A percentile compares a stretch with the other conserved stretches of the same genome.
Conservation (phyloP, 2,113 vertebrate species). For the Pangasianodon hypophthalmus region DNA sequence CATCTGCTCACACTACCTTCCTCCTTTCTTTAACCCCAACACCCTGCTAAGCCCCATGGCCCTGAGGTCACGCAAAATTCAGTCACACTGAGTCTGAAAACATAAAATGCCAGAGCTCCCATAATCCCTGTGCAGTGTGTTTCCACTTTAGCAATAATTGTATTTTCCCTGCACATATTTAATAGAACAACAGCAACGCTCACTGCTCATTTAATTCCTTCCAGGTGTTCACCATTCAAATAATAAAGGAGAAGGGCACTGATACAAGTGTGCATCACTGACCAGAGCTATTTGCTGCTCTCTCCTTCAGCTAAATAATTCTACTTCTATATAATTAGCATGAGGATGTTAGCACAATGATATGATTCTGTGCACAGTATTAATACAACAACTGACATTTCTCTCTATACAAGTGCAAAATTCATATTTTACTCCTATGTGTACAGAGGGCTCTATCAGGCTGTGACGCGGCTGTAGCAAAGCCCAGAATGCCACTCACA, state of each 20-base stretch:
- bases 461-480: background rate
- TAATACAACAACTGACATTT: background rate
- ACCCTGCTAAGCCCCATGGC: constrained; percentile 33
- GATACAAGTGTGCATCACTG: constrained; percentile 64
- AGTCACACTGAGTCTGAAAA: constrained; percentile 78
- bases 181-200: constrained; percentile 85
- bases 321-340: background rate
- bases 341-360: background rate
- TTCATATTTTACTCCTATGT: background rate
- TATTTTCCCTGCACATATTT: constrained; percentile 92
- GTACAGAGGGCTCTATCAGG: background rate
- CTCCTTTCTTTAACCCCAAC: constrained; percentile 29
- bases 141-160: constrained; percentile 93
- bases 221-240: constrained; percentile 84
- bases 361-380: background rate
- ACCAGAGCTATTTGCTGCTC: constrained; percentile 57
- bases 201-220: constrained; percentile 84
- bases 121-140: constrained; percentile 83
- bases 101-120: constrained; percentile 79
- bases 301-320: background rate
- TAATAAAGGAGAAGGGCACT: constrained; percentile 68
- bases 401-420: background rate
- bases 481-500: background rate
- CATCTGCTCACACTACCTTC: background rate
- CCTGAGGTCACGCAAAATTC: constrained; percentile 43